Evolutionary conservation across 2,113 vertebrate genomes (phyloP).

Genomic region (Bombycilla garrulus): DNA sequence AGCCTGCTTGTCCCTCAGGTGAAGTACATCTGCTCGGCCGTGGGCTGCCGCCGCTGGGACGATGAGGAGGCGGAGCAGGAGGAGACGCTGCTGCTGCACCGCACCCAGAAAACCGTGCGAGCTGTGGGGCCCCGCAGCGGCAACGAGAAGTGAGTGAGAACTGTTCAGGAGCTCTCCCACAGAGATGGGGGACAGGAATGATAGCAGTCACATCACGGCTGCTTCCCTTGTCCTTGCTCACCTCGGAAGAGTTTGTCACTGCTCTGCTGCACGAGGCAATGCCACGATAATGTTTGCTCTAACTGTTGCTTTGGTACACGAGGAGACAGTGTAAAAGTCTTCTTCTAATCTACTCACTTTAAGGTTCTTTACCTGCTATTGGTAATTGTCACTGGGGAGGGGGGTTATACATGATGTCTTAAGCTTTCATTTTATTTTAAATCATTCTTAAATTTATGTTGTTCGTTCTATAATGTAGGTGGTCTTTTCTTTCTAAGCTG

Average conservation of each 20-base stretch:
- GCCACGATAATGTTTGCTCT: background rate
- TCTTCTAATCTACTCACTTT: background rate
- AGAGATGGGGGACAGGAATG: background rate
- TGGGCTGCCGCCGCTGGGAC: slow-evolving; percentile 92
- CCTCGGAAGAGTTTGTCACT: background rate
- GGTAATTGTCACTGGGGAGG: background rate
- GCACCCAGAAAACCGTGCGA: slow-evolving; percentile 94
- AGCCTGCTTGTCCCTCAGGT: slow-evolving; percentile 72
- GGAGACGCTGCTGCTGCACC: slow-evolving; percentile 89
- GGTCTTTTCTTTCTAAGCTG: background rate
- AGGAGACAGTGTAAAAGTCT: background rate
- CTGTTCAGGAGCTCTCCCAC: accelerated
- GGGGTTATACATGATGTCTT: background rate
- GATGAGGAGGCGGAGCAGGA: slow-evolving; percentile 84
- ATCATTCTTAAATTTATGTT: background rate
- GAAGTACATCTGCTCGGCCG: slow-evolving; percentile 92
- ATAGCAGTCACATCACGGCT: background rate
- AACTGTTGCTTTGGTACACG: background rate
- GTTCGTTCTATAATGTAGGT: background rate
- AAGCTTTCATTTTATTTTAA: background rate
- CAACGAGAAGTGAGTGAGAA: slow-evolving; percentile 85
- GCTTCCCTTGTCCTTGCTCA: background rate
- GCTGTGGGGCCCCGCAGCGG: slow-evolving; percentile 93
- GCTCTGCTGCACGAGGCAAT: background rate
- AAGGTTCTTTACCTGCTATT: background rate